A percentile compares a stretch with the other conserved stretches of the same genome.
phyloP scores from a whole-genome alignment of 2,888 invertebrate species.

The Petrolisthes cinctipes region DNA sequence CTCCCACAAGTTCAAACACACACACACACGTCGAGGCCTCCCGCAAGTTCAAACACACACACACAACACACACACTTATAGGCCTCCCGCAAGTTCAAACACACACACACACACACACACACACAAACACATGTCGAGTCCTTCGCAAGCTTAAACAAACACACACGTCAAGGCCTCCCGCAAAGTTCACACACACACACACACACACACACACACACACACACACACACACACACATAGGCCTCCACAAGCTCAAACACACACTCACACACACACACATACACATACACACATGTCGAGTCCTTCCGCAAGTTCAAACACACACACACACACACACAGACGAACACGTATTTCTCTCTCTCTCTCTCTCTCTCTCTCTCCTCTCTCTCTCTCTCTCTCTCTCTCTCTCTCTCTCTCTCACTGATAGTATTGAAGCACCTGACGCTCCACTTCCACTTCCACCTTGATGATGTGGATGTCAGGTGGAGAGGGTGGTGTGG shows the following conservation, averaged over 20 bases:
- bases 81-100: neutral
- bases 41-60: neutral
- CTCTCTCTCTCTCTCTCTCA: conserved; percentile 7
- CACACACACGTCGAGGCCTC: neutral
- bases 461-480: too few relatives aligned
- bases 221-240: neutral
- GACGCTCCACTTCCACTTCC: too few relatives aligned
- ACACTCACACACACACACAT: too few relatives aligned
- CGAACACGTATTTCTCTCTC: neutral
- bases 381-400: conserved; percentile 18
- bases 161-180: too few relatives aligned
- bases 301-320: neutral
- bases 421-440: too few relatives aligned
- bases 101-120: neutral
- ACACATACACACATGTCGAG: neutral
- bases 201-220: too few relatives aligned
- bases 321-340: neutral
- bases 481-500: too few relatives aligned
- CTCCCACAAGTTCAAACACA: too few relatives aligned
- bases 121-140: neutral
- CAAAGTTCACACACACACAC: too few relatives aligned
- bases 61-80: neutral
- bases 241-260: too few relatives aligned
- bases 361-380: conserved; percentile 13
- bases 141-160: too few relatives aligned